Percentiles rank a stretch among this genome's conserved stretches.
Conservation (phyloP, 2,797 vertebrate genomes). For the Heliangelus exortis region DNA sequence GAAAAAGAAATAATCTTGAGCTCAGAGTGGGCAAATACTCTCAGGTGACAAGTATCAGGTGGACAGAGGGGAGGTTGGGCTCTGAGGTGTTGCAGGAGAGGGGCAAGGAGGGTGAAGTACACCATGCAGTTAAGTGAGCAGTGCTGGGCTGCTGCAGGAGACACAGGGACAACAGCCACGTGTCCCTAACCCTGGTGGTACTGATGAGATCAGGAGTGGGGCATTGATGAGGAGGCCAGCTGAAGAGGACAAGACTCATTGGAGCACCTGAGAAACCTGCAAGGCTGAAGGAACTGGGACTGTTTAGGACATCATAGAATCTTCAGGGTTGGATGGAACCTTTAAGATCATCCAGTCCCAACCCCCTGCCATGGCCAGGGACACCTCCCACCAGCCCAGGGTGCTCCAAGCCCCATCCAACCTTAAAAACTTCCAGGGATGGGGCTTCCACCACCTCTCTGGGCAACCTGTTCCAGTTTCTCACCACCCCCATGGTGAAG, state of each 20-base stretch:
- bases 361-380: too few relatives aligned
- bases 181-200: background rate
- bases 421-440: too few relatives aligned
- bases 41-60: background rate
- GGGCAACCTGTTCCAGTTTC: too few relatives aligned
- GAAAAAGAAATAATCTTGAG: background rate
- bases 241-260: background rate
- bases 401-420: too few relatives aligned
- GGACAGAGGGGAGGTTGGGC: background rate
- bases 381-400: too few relatives aligned
- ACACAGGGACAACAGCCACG: accelerated
- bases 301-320: background rate
- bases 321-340: too few relatives aligned
- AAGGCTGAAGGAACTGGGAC: background rate
- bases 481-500: too few relatives aligned
- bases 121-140: background rate
- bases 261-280: background rate
- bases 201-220: background rate
- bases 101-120: accelerated
- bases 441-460: too few relatives aligned
- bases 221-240: background rate
- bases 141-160: background rate
- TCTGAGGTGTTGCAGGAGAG: accelerated
- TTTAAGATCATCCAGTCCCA: too few relatives aligned
- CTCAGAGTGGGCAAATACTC: background rate